phyloP scores from a whole-genome alignment of 2,113 vertebrate species.

The Python bivittatus region DNA sequence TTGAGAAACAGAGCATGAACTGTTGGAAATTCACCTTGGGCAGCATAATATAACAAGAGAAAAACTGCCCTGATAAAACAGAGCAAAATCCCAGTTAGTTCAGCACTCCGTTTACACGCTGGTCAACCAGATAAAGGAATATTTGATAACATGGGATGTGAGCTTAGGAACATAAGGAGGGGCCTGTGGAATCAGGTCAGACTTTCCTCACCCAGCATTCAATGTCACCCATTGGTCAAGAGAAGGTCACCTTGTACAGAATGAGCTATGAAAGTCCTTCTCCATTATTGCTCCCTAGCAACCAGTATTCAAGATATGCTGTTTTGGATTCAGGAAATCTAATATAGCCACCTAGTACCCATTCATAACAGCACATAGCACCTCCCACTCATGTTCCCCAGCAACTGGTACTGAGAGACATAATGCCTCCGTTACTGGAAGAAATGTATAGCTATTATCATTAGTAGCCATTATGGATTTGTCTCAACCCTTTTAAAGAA shows the following conservation, averaged over 20 bases:
- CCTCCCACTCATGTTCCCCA: background rate
- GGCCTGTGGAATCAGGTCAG: background rate
- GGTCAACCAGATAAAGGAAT: background rate
- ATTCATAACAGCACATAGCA: background rate
- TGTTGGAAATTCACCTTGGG: background rate
- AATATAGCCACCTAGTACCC: background rate
- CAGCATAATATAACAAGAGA: background rate
- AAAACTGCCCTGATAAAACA: background rate
- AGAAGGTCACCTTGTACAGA: background rate
- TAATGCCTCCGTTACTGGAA: background rate
- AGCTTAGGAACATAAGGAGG: background rate
- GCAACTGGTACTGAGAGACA: background rate
- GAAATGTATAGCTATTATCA: background rate
- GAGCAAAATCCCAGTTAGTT: background rate
- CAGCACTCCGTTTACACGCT: background rate
- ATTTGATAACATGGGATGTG: background rate
- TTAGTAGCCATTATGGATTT: background rate
- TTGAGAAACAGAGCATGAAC: background rate
- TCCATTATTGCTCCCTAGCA: background rate
- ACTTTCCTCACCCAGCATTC: background rate
- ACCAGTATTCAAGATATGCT: background rate
- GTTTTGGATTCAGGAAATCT: background rate
- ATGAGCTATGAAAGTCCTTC: background rate
- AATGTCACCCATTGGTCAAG: background rate
- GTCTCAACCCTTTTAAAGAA: background rate